Conservation (phyloP, 2,113 vertebrate species). For the Pomatorhinus ruficollis region DNA sequence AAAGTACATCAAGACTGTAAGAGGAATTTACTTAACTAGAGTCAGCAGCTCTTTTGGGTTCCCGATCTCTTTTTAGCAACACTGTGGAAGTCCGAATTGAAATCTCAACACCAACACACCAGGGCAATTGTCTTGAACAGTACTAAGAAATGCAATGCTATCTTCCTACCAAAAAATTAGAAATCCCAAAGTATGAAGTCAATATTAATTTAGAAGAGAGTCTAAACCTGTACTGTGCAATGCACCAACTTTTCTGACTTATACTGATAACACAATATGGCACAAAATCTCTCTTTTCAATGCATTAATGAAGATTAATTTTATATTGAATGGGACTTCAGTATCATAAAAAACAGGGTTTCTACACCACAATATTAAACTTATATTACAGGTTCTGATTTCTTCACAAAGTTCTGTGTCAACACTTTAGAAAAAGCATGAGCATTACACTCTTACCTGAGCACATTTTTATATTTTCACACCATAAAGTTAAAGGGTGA, state of each 20-base stretch:
- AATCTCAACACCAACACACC: not conserved
- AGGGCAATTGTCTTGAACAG: not conserved
- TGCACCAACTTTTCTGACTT: not conserved
- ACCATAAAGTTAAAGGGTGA: not conserved
- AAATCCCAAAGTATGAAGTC: not conserved
- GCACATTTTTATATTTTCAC: not conserved
- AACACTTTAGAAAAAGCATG: not conserved
- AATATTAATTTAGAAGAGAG: not conserved
- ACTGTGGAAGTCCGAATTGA: not conserved
- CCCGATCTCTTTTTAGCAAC: not conserved
- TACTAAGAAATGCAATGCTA: not conserved
- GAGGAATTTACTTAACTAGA: not conserved
- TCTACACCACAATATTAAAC: not conserved
- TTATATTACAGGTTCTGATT: not conserved
- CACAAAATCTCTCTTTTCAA: not conserved
- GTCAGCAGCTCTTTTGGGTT: not conserved
- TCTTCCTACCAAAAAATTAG: not conserved
- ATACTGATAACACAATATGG: accelerated
- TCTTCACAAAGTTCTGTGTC: not conserved
- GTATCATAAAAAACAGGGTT: not conserved
- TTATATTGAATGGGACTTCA: not conserved
- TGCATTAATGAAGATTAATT: not conserved
- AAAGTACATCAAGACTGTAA: not conserved
- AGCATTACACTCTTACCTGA: not conserved
- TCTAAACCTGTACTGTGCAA: not conserved